Evolutionary conservation across 2,888 invertebrate genomes (phyloP).

Genomic region (Plagiodera versicolora): DNA sequence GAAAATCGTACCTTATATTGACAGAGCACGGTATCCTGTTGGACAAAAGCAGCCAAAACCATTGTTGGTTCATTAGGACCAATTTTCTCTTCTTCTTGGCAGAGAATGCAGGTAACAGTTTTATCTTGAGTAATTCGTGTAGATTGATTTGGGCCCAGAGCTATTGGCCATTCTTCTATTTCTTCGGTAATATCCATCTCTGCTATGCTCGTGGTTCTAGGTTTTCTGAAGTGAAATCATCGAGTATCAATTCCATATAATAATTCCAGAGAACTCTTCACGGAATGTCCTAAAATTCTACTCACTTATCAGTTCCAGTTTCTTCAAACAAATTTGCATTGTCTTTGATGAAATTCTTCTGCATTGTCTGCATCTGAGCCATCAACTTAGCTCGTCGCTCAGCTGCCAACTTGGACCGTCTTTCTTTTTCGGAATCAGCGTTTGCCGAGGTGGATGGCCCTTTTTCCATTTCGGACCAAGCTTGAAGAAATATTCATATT

Average conservation of each 20-base stretch:
- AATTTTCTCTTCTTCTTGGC: constrained; percentile 89
- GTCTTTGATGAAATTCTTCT: constrained; percentile 89
- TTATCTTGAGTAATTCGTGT: constrained; percentile 58
- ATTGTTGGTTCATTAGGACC: constrained; percentile 72
- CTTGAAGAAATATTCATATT: too few species aligned
- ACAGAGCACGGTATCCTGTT: constrained; percentile 83
- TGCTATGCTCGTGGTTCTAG: constrained; percentile 39
- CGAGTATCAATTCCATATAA: too few species aligned
- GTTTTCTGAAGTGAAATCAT: constrained; percentile 37
- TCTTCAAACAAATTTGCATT: constrained; percentile 82
- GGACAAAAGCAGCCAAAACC: constrained; percentile 90
- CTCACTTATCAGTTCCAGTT: constrained; percentile 46
- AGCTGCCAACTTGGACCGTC: constrained; percentile 82
- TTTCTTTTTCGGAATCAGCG: constrained; percentile 67
- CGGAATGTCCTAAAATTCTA: too few species aligned
- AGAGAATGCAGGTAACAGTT: constrained; percentile 84
- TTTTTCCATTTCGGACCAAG: constrained; percentile 17
- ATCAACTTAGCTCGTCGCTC: constrained; percentile 86
- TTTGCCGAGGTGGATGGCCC: constrained; percentile 27
- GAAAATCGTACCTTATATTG: constrained; percentile 50
- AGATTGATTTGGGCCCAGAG: constrained; percentile 64
- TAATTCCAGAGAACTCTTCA: too few species aligned
- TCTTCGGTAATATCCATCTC: constrained; percentile 58
- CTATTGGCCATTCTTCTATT: constrained; percentile 52
- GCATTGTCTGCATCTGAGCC: constrained; percentile 92